Evolutionary conservation across 2,888 invertebrate species (phyloP).

Genomic region (Oegoconia quadripuncta): DNA sequence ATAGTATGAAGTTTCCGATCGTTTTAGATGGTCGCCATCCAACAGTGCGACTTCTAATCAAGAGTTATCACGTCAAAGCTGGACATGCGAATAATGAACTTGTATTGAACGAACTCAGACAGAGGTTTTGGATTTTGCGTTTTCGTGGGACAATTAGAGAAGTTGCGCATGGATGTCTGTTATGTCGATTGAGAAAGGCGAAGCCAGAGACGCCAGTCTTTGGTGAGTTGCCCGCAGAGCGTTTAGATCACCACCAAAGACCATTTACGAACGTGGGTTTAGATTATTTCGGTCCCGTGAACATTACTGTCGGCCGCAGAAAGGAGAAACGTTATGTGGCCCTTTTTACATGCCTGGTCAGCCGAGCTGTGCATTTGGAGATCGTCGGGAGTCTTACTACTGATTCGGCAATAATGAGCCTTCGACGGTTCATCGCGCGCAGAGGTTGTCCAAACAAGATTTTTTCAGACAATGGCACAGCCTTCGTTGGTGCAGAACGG

Average conservation of each 20-base stretch:
- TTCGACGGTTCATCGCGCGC: not conserved
- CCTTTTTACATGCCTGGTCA: no score
- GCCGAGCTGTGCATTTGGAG: not conserved
- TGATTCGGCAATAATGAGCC: not conserved
- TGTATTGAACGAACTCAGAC: not conserved
- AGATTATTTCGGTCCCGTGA: no score
- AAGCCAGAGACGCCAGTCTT: not conserved
- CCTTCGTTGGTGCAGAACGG: not conserved
- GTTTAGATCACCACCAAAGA: not conserved
- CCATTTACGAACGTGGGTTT: not conserved
- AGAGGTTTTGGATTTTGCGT: not conserved
- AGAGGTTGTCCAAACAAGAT: not conserved
- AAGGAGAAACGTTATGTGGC: no score
- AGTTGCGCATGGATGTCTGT: not conserved
- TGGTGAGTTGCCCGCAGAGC: not conserved
- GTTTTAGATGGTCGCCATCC: not conserved
- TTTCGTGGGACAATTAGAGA: not conserved
- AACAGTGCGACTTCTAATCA: not conserved
- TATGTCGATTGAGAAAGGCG: not conserved
- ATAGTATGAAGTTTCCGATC: not conserved
- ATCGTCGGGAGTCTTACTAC: not conserved
- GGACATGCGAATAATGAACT: not conserved
- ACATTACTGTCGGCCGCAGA: no score
- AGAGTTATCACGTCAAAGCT: not conserved
- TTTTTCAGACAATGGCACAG: not conserved